phyloP scores from a whole-genome alignment of 2,797 vertebrate species.

The Sardinella longiceps region DNA sequence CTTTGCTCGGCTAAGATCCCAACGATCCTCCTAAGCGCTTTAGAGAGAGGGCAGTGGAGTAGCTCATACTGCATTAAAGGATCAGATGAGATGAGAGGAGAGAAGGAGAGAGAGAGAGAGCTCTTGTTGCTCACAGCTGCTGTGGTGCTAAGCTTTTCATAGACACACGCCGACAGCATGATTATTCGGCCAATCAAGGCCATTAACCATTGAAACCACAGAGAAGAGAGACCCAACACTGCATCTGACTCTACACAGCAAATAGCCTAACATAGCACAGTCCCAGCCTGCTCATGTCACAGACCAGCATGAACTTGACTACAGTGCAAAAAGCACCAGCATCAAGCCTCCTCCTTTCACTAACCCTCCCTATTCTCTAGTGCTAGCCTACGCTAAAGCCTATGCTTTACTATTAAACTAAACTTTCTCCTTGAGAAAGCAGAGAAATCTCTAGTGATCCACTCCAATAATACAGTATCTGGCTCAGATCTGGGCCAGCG shows the following conservation, averaged over 20 bases:
- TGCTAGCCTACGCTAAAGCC: neutral
- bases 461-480: neutral
- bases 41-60: neutral
- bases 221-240: neutral
- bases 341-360: neutral
- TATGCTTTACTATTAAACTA: neutral
- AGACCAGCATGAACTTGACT: neutral
- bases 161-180: slow-evolving; percentile 27
- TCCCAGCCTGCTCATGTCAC: neutral
- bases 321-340: neutral
- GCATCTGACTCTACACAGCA: neutral
- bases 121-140: slow-evolving; percentile 37
- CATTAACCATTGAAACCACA: neutral
- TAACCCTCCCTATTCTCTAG: neutral
- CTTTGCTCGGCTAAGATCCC: neutral
- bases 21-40: slow-evolving; percentile 21
- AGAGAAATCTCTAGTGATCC: neutral
- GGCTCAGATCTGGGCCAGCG: neutral
- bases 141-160: slow-evolving; percentile 30
- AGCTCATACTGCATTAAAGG: slow-evolving; percentile 25
- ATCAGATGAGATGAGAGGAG: neutral
- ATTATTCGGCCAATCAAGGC: slow-evolving; percentile 46
- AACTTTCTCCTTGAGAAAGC: neutral
- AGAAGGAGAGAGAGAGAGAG: neutral
- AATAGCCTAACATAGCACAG: neutral